phyloP scores from a whole-genome alignment of 2,888 invertebrate species.

The Phrixothrix hirtus region DNA sequence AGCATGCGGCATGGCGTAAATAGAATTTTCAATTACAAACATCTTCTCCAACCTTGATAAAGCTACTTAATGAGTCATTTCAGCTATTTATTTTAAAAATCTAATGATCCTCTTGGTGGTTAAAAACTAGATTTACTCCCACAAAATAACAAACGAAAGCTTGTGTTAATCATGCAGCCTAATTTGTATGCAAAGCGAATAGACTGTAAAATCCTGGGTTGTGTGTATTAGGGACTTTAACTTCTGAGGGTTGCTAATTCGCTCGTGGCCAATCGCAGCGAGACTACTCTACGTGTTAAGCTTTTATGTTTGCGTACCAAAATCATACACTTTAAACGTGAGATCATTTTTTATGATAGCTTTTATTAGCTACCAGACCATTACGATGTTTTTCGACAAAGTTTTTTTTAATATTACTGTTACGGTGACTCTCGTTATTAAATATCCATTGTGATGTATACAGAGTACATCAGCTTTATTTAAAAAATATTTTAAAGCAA shows the following conservation, averaged over 20 bases:
- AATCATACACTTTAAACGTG: slow-evolving; percentile 18
- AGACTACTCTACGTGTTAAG: slow-evolving; percentile 31
- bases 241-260: slow-evolving; percentile 32
- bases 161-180: slow-evolving; percentile 31
- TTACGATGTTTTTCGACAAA: slow-evolving; percentile 8
- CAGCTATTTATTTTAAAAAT: slow-evolving; percentile 13
- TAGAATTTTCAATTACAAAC: slow-evolving; percentile 15
- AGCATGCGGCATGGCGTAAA: slow-evolving; percentile 13
- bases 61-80: slow-evolving; percentile 7
- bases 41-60: slow-evolving; percentile 8
- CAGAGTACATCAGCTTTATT: too few species aligned
- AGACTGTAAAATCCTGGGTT: slow-evolving; percentile 31
- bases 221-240: slow-evolving; percentile 31
- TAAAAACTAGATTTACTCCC: slow-evolving; percentile 21
- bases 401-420: slow-evolving; percentile 6
- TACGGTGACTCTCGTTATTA: neutral
- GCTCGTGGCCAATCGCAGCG: slow-evolving; percentile 28
- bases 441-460: too few species aligned
- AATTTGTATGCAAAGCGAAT: slow-evolving; percentile 32
- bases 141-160: slow-evolving; percentile 29
- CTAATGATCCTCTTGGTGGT: slow-evolving; percentile 11
- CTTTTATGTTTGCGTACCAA: slow-evolving; percentile 28
- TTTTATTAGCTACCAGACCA: slow-evolving; percentile 8
- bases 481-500: too few species aligned
- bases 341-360: slow-evolving; percentile 20